Conservation (phyloP, 2,888 invertebrate genomes). For the Aproaerema taeniolella region DNA sequence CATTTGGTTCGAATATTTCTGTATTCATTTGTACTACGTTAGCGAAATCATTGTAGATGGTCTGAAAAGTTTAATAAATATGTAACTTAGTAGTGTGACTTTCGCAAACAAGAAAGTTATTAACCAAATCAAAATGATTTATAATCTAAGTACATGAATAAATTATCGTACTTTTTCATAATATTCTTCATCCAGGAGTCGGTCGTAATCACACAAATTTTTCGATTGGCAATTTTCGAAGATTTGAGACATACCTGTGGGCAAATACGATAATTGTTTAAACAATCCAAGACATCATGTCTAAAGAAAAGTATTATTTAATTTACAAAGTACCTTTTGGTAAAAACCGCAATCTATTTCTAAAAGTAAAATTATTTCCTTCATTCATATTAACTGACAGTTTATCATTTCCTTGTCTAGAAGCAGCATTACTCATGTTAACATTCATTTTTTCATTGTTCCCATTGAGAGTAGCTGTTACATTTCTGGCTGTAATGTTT, state of each 20-base stretch:
- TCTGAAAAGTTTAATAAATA: slow-evolving; percentile 33
- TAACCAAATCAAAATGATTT: not conserved
- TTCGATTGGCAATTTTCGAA: slow-evolving; percentile 48
- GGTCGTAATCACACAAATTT: slow-evolving; percentile 27
- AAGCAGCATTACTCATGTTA: too few species aligned
- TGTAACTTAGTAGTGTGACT: too few species aligned
- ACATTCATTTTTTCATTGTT: not conserved
- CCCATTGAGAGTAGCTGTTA: not conserved
- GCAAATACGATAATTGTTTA: too few species aligned
- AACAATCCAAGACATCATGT: too few species aligned
- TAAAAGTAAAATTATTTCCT: slow-evolving; percentile 47
- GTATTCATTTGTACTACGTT: slow-evolving; percentile 63
- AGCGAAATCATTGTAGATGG: slow-evolving; percentile 58
- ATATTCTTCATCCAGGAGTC: slow-evolving; percentile 42
- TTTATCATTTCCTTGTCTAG: too few species aligned
- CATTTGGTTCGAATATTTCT: slow-evolving; percentile 50
- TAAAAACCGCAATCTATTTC: slow-evolving; percentile 63
- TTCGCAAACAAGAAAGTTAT: not conserved
- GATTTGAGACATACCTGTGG: slow-evolving; percentile 72
- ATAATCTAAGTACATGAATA: not conserved
- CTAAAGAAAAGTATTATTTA: too few species aligned
- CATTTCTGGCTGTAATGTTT: not conserved
- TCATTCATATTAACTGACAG: slow-evolving; percentile 9
- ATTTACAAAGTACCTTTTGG: slow-evolving; percentile 82
- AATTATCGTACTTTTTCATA: slow-evolving; percentile 45